A percentile compares a stretch with the other conserved stretches of the same genome.
Conservation (phyloP, 2,888 invertebrate species). For the Eudasyphora cyanicolor region DNA sequence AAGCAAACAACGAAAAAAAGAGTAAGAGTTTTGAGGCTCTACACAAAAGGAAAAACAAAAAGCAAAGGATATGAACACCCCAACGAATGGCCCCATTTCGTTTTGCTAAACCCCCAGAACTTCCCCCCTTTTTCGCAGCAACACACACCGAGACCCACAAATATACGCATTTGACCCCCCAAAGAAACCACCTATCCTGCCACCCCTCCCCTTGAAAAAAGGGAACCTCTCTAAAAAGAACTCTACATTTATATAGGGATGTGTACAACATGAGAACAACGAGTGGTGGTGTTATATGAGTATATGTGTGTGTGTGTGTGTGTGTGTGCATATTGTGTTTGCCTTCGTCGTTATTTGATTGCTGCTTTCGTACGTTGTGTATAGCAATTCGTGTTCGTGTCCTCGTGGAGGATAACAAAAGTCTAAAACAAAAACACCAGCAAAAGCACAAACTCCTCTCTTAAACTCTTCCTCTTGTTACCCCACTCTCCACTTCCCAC, state of each 20-base stretch:
- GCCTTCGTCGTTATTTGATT: background rate
- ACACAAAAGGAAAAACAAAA: background rate
- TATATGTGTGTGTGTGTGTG: background rate
- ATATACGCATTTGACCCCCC: background rate
- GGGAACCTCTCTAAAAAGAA: background rate
- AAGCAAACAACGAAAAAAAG: slow-evolving; percentile 32
- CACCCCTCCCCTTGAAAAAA: background rate
- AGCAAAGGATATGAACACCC: slow-evolving; percentile 46
- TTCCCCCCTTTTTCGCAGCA: background rate
- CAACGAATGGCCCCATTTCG: slow-evolving; percentile 27
- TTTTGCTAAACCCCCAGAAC: slow-evolving; percentile 30
- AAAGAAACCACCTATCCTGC: background rate
- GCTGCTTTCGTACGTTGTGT: background rate
- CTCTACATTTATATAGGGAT: background rate
- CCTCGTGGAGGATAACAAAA: no score
- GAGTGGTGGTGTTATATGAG: no score
- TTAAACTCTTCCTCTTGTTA: background rate
- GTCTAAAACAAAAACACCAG: background rate
- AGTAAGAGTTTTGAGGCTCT: slow-evolving; percentile 40
- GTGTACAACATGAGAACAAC: background rate
- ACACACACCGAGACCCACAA: background rate
- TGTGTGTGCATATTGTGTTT: background rate
- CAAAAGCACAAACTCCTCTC: slow-evolving; percentile 13
- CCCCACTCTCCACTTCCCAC: background rate
- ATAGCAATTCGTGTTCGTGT: slow-evolving; percentile 24